Conservation (phyloP, 2,797 vertebrate species). For the Hybognathus amarus region DNA sequence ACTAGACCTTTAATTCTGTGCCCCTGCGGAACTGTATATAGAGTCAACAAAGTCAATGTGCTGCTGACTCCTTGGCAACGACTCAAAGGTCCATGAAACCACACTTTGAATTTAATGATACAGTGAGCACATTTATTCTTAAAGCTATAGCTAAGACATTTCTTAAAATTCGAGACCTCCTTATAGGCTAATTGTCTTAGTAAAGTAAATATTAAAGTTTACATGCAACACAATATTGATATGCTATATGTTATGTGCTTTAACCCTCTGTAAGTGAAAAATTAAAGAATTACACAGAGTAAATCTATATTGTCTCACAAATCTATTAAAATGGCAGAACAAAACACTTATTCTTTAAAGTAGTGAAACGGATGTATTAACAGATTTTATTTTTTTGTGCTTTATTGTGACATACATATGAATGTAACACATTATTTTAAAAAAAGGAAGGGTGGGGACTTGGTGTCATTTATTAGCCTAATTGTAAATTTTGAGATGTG, state of each 20-base stretch:
- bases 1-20: constrained; percentile 14
- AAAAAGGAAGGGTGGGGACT: neutral
- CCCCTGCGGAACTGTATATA: neutral
- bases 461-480: no score
- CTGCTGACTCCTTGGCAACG: constrained; percentile 25
- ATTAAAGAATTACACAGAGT: neutral
- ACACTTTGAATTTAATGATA: neutral
- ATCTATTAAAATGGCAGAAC: neutral
- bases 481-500: neutral
- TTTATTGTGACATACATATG: neutral
- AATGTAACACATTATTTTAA: neutral
- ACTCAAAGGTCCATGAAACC: constrained; percentile 21
- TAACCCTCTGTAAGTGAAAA: neutral
- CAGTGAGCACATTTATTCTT: neutral
- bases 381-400: neutral
- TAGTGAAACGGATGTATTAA: neutral
- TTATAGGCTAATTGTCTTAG: neutral
- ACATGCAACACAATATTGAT: neutral
- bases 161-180: neutral
- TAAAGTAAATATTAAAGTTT: neutral
- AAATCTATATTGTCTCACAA: neutral
- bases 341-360: neutral
- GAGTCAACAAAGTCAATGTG: constrained; percentile 36
- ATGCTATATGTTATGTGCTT: neutral
- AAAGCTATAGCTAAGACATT: neutral